Base-by-base conservation (phyloP, 2,113 vertebrate species). In the Sterna hirundo region DNA sequence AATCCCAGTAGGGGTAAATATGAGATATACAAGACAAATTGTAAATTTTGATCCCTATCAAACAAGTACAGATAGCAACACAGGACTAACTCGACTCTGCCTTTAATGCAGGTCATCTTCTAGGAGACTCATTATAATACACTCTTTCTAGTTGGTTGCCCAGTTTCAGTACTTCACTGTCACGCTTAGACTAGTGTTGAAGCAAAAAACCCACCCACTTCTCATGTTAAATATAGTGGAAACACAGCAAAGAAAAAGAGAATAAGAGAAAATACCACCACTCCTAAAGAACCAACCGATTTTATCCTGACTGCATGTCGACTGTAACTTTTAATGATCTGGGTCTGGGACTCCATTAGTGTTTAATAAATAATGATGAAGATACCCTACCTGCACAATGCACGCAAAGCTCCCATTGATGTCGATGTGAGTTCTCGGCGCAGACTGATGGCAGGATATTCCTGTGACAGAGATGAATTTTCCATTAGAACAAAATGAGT, bases 401-500 rank as follows among this genome's bases (percentile, higher is more conserved):
- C 65, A 87, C 1, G 1, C 1, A 0, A 89, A 93, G 69, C 84
- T 85, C 54, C 62, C 70, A 65, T 69, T 95, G 93, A 85, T 95
- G 81, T 94, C 1, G 5, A 49, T 70, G 51, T 7, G 46, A 97
- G 81, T 42, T 91, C 94, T 85, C 3, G 2, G 70, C 16, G 10
- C 81, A 93, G 93, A 87, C 80, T 95, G 94, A 94, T 84, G 80
- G 86, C 77, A 94, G 92, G 91, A 88, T 91, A 30, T 57, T 88
- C 77, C 90, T 84, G 80, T 94, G 92, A 95, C 94, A 94, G 92
- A 96, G 94, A 96, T 83, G 69, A 92, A 95, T 96, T 96, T 92
- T 94, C 96, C 94, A 91, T 95, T 96, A 96, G 77, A 95, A 93
- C 88, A 95, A 94, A 97, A 93, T 89, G 93, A 94, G 80, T 70